Percentiles rank a stretch among this genome's conserved stretches.
phyloP scores from a whole-genome alignment of 2,888 invertebrate genomes.

The Lithophane semibrunnea region DNA sequence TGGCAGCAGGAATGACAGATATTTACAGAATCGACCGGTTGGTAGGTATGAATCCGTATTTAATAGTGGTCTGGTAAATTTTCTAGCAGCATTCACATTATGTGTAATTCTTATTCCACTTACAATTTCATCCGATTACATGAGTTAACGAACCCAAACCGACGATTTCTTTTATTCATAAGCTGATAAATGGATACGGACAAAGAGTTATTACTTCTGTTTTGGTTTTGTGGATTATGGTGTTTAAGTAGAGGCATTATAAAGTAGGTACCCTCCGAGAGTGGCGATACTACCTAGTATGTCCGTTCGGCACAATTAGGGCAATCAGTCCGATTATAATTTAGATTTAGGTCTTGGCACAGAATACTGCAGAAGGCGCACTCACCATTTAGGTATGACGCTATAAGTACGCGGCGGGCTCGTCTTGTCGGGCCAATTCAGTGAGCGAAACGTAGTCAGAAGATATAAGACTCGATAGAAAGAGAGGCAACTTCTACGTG shows the following conservation, averaged over 20 bases:
- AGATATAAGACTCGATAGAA: too few relatives aligned
- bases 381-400: too few relatives aligned
- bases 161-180: conserved; percentile 66
- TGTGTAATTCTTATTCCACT: conserved; percentile 48
- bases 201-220: conserved; percentile 34
- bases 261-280: not conserved
- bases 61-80: conserved; percentile 4
- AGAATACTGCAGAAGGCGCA: too few relatives aligned
- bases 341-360: not conserved
- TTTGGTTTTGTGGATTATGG: conserved; percentile 19
- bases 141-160: conserved; percentile 63
- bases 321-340: not conserved
- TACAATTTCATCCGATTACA: conserved; percentile 61
- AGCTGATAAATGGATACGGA: conserved; percentile 47
- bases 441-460: too few relatives aligned
- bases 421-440: too few relatives aligned
- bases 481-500: too few relatives aligned
- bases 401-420: too few relatives aligned
- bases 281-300: not conserved
- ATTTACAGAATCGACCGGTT: too few relatives aligned
- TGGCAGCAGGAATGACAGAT: too few relatives aligned
- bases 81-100: conserved; percentile 39
- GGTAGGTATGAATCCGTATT: not conserved
- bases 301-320: not conserved
- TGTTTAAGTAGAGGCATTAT: not conserved